A percentile compares a stretch with the other conserved stretches of the same genome.
These are phyloP conservation scores for Bos taurus DNA, from an alignment of 2,113 vertebrate species.

Conservation along the genomic window DNA sequence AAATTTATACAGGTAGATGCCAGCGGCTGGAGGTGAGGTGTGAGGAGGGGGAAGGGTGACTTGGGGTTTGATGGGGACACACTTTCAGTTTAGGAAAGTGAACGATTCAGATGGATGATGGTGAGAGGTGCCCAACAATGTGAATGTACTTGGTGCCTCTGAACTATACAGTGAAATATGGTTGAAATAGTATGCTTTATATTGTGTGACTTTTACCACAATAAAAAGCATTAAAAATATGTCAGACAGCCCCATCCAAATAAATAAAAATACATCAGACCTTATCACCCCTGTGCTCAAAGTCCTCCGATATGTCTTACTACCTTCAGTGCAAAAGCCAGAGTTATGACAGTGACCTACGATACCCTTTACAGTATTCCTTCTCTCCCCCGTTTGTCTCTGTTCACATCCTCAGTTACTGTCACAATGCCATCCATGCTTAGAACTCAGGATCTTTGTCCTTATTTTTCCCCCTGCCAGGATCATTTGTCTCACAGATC, in stretches of 20 bases:
- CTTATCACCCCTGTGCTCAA: not conserved
- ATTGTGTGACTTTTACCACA: not conserved
- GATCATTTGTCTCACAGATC: not conserved
- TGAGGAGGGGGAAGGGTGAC: not conserved
- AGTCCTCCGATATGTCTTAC: not conserved
- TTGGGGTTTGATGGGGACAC: not conserved
- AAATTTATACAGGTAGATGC: not conserved
- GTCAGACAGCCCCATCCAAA: not conserved
- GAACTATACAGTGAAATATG: not conserved
- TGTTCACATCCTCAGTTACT: not conserved
- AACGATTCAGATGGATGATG: not conserved
- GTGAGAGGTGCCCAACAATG: not conserved
- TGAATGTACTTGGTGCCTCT: not conserved
- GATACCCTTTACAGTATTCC: not conserved
- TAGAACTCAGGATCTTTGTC: not conserved
- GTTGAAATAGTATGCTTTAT: not conserved
- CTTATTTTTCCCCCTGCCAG: not conserved
- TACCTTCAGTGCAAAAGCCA: not conserved
- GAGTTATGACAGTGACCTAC: not conserved
- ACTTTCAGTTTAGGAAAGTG: not conserved
- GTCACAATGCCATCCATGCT: not conserved
- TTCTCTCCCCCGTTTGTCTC: not conserved
- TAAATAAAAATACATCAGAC: not conserved
- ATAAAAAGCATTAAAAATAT: not conserved
- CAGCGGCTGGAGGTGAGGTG: not conserved